Evolutionary conservation across 1,140 invertebrate species (phyloP).

Genomic region (Pectinophora gossypiella): DNA sequence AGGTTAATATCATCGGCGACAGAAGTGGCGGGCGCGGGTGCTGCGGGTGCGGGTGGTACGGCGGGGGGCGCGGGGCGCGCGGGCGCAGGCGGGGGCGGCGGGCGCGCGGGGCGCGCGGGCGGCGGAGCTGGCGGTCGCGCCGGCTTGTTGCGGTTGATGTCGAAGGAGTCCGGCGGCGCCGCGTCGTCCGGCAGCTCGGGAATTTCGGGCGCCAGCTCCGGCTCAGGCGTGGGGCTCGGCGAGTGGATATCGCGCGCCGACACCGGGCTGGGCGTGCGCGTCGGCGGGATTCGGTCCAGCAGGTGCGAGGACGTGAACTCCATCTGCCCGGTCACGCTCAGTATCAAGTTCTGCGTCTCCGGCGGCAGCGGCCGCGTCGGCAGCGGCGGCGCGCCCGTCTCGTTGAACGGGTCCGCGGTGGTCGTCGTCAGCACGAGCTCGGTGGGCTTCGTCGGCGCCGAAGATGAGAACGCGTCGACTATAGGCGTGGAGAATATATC

Average conservation of each 20-base stretch:
- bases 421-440: constrained; percentile 51
- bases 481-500: constrained; percentile 32
- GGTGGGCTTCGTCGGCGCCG: constrained; percentile 42
- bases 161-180: constrained; percentile 16
- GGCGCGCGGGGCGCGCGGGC: constrained; percentile 46
- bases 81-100: constrained; percentile 44
- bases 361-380: constrained; percentile 76
- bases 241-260: constrained; percentile 87
- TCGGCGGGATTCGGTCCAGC: constrained; percentile 87
- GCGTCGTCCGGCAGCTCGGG: constrained; percentile 29
- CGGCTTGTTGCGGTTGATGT: constrained; percentile 67
- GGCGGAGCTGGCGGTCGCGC: constrained; percentile 23
- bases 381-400: constrained; percentile 59
- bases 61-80: constrained; percentile 38
- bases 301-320: constrained; percentile 91
- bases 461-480: constrained; percentile 34
- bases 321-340: constrained; percentile 91
- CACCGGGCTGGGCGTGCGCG: constrained; percentile 87
- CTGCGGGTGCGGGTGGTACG: constrained; percentile 35
- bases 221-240: constrained; percentile 89
- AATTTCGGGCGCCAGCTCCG: constrained; percentile 35
- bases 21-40: constrained; percentile 42
- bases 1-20: constrained; percentile 56
- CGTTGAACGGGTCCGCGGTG: constrained; percentile 32
- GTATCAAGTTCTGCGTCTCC: constrained; percentile 89